Percentiles rank a stretch among this genome's conserved stretches.
These are phyloP conservation scores for Nymphalis io DNA, from an alignment of 1,140 invertebrate genomes.

Conservation along the genomic window DNA sequence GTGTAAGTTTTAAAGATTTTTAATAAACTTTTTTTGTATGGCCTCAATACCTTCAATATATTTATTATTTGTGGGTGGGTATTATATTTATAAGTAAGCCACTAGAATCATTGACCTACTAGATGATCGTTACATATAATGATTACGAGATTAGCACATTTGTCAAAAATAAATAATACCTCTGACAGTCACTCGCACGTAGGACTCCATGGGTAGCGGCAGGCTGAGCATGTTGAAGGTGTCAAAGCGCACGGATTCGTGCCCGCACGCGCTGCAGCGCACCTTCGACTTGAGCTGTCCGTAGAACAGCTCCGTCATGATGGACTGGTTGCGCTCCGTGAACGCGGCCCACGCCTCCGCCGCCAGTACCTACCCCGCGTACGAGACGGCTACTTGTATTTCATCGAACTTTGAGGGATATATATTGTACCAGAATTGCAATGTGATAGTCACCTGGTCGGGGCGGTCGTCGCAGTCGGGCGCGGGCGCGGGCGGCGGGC, in stretches of 20 bases:
- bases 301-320: slow-evolving; percentile 94
- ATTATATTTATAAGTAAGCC: no score
- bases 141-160: neutral
- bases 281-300: slow-evolving; percentile 92
- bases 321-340: slow-evolving; percentile 88
- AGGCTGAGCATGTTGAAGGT: slow-evolving; percentile 93
- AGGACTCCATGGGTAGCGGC: slow-evolving; percentile 91
- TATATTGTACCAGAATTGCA: no score
- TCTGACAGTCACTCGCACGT: slow-evolving; percentile 86
- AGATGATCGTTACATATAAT: neutral
- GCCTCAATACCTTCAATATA: no score
- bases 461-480: slow-evolving; percentile 86
- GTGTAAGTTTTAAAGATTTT: no score
- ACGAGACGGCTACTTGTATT: neutral
- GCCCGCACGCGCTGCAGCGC: slow-evolving; percentile 89
- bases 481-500: slow-evolving; percentile 76
- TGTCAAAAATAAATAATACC: slow-evolving; percentile 70
- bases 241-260: slow-evolving; percentile 92
- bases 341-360: slow-evolving; percentile 92
- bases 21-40: no score
- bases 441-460: slow-evolving; percentile 81
- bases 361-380: slow-evolving; percentile 81
- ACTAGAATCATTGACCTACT: no score
- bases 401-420: no score
- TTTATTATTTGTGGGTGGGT: no score